Conservation (phyloP, 2,797 vertebrate species). For the Platalea minor region DNA sequence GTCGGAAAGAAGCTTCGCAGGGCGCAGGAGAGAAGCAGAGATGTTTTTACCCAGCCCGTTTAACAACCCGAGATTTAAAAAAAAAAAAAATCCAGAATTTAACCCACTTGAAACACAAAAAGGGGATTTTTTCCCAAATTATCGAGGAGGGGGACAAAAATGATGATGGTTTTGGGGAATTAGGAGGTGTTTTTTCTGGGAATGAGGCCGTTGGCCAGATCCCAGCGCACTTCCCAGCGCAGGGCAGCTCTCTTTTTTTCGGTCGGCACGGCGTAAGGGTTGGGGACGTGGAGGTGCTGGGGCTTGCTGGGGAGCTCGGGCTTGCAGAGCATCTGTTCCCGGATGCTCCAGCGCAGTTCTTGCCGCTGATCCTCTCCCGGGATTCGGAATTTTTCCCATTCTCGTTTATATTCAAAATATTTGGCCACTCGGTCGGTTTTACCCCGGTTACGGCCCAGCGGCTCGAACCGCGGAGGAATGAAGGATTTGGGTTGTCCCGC, state of each 20-base stretch:
- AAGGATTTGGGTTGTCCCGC: constrained; percentile 56
- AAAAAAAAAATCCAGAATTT: background rate
- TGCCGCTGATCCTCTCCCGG: constrained; percentile 64
- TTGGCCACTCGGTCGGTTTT: constrained; percentile 73
- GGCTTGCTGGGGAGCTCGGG: constrained; percentile 38
- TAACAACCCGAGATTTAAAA: too few species aligned
- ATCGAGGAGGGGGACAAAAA: background rate
- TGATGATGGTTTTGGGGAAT: background rate
- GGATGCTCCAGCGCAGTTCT: constrained; percentile 65
- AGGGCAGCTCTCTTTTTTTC: constrained; percentile 87
- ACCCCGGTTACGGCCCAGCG: constrained; percentile 28
- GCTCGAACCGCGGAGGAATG: constrained; percentile 65
- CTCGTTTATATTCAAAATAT: constrained; percentile 68
- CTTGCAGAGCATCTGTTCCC: constrained; percentile 60
- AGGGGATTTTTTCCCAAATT: background rate
- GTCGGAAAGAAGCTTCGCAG: background rate
- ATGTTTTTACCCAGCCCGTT: too few species aligned
- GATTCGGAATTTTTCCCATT: constrained; percentile 70
- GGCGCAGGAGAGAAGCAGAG: fast-evolving
- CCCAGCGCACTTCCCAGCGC: constrained; percentile 84
- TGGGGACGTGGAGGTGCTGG: constrained; percentile 73
- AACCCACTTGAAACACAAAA: fast-evolving
- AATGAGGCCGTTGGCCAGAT: constrained; percentile 80
- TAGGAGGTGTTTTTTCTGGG: constrained; percentile 68
- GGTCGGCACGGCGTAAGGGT: constrained; percentile 84